These are phyloP conservation scores for Chondrilla cf. caribensis DNA, from an alignment of 37 sponge, comb jelly and placozoan species.

Conservation along the genomic window DNA sequence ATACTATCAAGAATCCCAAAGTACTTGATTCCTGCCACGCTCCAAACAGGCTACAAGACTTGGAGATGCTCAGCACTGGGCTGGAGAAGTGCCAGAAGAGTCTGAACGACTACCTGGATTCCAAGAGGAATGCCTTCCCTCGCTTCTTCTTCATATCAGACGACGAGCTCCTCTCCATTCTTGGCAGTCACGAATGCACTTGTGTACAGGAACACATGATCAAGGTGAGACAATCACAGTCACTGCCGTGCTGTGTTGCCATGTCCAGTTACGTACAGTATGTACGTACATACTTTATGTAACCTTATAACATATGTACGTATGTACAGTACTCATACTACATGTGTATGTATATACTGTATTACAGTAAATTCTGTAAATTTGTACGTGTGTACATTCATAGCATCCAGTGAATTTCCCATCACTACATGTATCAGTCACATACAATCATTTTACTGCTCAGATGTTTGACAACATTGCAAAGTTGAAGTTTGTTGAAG, in stretches of 20 bases:
- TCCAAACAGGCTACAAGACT: constrained; percentile 83
- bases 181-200: constrained; percentile 94
- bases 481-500: constrained; percentile 75
- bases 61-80: constrained; percentile 82
- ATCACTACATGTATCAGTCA: neutral
- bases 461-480: constrained; percentile 99
- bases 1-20: constrained; percentile 90
- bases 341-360: neutral
- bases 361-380: neutral
- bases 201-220: constrained; percentile 99
- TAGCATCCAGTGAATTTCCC: too few species aligned
- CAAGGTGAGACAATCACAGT: constrained; percentile 59
- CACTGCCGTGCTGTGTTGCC: too few species aligned
- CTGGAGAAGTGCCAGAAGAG: constrained; percentile 98
- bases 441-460: neutral
- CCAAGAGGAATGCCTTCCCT: constrained; percentile 99
- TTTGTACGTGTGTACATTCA: neutral
- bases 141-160: constrained; percentile 99
- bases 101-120: constrained; percentile 98
- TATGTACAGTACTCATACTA: neutral
- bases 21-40: constrained; percentile 92
- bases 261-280: too few species aligned
- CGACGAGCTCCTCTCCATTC: constrained; percentile 96
- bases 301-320: neutral
- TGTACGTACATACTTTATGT: neutral